Conservation (phyloP, 2,888 invertebrate species). For the Drosophila pseudotakahashii region DNA sequence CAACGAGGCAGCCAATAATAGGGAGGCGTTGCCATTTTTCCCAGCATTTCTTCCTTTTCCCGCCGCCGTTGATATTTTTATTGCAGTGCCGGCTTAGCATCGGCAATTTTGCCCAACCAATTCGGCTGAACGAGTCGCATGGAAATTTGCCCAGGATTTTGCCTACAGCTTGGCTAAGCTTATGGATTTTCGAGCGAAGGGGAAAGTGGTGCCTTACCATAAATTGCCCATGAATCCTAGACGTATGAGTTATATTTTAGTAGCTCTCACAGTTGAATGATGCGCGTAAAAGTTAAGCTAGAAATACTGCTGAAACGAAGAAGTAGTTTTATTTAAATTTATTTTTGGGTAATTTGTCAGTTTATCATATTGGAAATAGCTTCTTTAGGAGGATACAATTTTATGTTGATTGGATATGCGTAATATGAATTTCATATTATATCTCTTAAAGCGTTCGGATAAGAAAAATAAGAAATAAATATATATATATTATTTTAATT, state of each 20-base stretch:
- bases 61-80: conserved; percentile 73
- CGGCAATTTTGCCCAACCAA: conserved; percentile 30
- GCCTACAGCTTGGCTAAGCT: conserved; percentile 26
- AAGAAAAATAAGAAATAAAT: too few relatives aligned
- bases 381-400: background rate
- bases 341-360: background rate
- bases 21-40: conserved; percentile 27
- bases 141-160: conserved; percentile 51
- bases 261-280: conserved; percentile 33
- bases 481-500: too few relatives aligned
- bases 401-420: background rate
- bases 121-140: conserved; percentile 16
- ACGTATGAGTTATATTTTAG: conserved; percentile 59
- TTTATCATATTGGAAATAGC: background rate
- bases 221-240: conserved; percentile 33
- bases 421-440: background rate
- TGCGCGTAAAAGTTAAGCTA: background rate
- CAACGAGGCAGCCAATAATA: conserved; percentile 52
- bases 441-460: background rate
- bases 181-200: conserved; percentile 29
- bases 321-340: background rate
- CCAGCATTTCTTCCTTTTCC: conserved; percentile 18
- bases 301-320: background rate
- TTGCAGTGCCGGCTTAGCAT: conserved; percentile 63
- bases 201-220: conserved; percentile 27